phyloP scores from a whole-genome alignment of 2,113 vertebrate species.

The Megaceryle torquata region DNA sequence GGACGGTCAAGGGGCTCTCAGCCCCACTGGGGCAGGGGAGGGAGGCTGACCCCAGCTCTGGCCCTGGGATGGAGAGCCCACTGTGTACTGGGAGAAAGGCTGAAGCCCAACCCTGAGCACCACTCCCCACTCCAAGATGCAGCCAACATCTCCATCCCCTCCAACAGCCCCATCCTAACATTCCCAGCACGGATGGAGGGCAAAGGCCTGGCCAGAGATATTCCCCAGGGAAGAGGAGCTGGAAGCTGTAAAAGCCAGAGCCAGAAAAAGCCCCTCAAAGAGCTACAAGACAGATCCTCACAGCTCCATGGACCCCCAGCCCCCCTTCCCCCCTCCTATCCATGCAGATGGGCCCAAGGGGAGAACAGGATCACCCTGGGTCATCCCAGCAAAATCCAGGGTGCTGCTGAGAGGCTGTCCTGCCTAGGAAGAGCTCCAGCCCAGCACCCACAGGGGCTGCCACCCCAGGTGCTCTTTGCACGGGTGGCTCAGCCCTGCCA shows the following conservation, averaged over 20 bases:
- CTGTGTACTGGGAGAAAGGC: not conserved
- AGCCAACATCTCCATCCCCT: not conserved
- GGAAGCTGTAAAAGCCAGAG: not conserved
- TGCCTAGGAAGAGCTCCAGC: accelerated
- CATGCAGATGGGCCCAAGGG: not conserved
- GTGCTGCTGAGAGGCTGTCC: not conserved
- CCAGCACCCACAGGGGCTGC: not conserved
- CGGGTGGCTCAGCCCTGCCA: not conserved
- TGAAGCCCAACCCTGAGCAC: not conserved
- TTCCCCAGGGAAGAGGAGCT: accelerated
- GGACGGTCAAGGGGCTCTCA: not conserved
- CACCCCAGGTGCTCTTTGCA: not conserved
- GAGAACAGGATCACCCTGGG: not conserved
- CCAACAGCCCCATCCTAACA: not conserved
- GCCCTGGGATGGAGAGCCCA: not conserved
- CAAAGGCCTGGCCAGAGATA: not conserved
- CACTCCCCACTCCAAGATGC: accelerated
- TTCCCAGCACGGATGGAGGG: accelerated
- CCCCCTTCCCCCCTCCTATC: not conserved
- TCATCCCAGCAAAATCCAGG: not conserved
- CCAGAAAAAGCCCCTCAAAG: not conserved
- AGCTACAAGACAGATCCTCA: not conserved
- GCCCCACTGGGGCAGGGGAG: too few relatives aligned
- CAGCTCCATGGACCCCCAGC: not conserved
- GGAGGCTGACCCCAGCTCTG: not conserved